phyloP scores from a whole-genome alignment of 2,797 vertebrate genomes.

The Chaenodraco wilsoni region DNA sequence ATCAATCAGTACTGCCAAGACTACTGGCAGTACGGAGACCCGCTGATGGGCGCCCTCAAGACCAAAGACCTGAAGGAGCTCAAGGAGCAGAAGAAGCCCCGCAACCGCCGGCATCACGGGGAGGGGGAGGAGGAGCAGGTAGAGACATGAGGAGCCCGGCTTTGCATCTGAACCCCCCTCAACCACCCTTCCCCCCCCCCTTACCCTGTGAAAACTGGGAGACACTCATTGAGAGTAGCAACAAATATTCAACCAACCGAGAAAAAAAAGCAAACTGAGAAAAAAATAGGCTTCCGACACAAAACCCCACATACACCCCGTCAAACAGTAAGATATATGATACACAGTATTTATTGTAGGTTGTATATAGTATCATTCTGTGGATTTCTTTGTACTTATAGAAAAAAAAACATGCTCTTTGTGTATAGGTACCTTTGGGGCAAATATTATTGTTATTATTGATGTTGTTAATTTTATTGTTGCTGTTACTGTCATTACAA shows the following conservation, averaged over 20 bases:
- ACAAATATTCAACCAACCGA: slow-evolving; percentile 67
- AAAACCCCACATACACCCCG: slow-evolving; percentile 64
- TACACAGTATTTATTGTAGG: slow-evolving; percentile 94
- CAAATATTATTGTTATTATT: slow-evolving; percentile 84
- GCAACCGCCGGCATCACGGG: slow-evolving; percentile 94
- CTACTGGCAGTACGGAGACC: slow-evolving; percentile 93
- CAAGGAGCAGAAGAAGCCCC: slow-evolving; percentile 96
- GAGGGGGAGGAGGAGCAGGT: slow-evolving; percentile 75
- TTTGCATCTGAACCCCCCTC: slow-evolving; percentile 55
- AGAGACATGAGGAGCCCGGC: slow-evolving; percentile 89
- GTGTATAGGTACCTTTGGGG: slow-evolving; percentile 85
- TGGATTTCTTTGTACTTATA: slow-evolving; percentile 88
- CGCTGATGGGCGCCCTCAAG: slow-evolving; percentile 84
- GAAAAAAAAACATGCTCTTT: slow-evolving; percentile 82
- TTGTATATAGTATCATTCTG: slow-evolving; percentile 90
- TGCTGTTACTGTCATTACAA: slow-evolving; percentile 80
- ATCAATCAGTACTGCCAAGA: slow-evolving; percentile 99
- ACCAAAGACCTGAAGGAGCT: slow-evolving; percentile 89
- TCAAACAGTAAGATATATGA: slow-evolving; percentile 82
- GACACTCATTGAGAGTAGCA: slow-evolving; percentile 77
- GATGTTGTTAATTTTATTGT: slow-evolving; percentile 82
- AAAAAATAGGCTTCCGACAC: slow-evolving; percentile 58
- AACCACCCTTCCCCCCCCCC: not conserved
- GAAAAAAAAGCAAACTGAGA: slow-evolving; percentile 60
- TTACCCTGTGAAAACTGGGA: slow-evolving; percentile 67